Evolutionary conservation across 2,888 invertebrate species (phyloP).

Genomic region (Danaus chrysippus): DNA sequence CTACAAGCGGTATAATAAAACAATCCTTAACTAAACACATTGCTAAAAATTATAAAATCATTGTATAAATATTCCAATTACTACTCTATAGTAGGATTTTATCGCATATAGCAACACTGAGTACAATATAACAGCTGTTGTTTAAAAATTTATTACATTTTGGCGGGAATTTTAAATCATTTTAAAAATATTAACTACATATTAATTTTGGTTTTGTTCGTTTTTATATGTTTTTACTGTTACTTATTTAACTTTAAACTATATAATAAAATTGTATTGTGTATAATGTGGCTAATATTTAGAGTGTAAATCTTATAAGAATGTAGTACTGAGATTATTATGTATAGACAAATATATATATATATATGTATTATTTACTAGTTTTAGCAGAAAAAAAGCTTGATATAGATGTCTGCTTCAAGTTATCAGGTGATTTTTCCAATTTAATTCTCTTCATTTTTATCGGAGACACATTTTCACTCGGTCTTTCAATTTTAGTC

Average conservation of each 20-base stretch:
- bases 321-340: too few species aligned
- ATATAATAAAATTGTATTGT: too few species aligned
- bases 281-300: too few species aligned
- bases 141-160: neutral
- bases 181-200: neutral
- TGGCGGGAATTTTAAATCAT: neutral
- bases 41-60: too few species aligned
- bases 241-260: too few species aligned
- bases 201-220: neutral
- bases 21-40: too few species aligned
- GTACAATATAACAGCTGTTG: neutral
- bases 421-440: constrained; percentile 48
- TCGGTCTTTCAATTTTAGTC: constrained; percentile 42
- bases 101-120: neutral
- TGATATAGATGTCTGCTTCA: constrained; percentile 57
- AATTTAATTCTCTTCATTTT: constrained; percentile 45
- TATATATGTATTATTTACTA: constrained; percentile 7
- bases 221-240: too few species aligned
- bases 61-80: too few species aligned
- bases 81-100: neutral
- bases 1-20: too few species aligned
- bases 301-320: too few species aligned
- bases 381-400: constrained; percentile 51
- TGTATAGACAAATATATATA: too few species aligned
- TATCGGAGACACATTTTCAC: constrained; percentile 39